Base-by-base conservation (phyloP, 2,113 vertebrate species). In the Baryphthengus martii region DNA sequence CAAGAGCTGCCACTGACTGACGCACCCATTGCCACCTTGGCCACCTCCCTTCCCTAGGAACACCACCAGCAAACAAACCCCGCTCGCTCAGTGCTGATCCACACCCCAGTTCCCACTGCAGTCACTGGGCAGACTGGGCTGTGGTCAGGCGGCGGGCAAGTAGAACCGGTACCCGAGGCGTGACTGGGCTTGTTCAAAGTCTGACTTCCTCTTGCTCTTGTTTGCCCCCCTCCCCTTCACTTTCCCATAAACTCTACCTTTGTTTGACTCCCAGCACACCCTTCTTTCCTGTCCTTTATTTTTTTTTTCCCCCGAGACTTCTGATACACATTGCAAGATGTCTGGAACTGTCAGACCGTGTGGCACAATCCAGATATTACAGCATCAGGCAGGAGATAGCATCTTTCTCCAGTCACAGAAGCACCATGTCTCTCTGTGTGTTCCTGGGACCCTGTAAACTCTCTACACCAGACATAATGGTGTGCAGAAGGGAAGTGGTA, bases 221-320 rank as follows among this genome's bases (percentile, higher is more conserved):
- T 90, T 95, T 96, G 82, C 49, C 73, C 88, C 89, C 56, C 72
- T 91, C 45, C 77, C 6, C 10, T 80, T 89, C 79, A 80, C 66
- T 96, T 96, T 96, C 93, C 83, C 93, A 87, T 96, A 95, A 90
- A 89, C 71, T 93, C 94, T 96, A 90, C 91, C 93, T 96, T 93
- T 96, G 72, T 95, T 93, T 93, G 88, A 93, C 90, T 96, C 93
- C 47, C 92, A 96, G 83, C 85, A 94, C 85, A 89, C 88, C 89
- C 74, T 95, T 58, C 58, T 90, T 44, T 71, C 33, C 47, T 81
- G 15, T n/a, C 11, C 26, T 63, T 58, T 39, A 26, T 25, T 50
- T 40, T 49, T 26, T 55, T 78, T 45, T 66, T 4, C 7, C 31
- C 21, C 31, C 24, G 39, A 71, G 56, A 75, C 23, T 87, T 93